Base-by-base conservation (phyloP, 92 coral and sea anemone species). In the Epizoanthus scotinus region DNA sequence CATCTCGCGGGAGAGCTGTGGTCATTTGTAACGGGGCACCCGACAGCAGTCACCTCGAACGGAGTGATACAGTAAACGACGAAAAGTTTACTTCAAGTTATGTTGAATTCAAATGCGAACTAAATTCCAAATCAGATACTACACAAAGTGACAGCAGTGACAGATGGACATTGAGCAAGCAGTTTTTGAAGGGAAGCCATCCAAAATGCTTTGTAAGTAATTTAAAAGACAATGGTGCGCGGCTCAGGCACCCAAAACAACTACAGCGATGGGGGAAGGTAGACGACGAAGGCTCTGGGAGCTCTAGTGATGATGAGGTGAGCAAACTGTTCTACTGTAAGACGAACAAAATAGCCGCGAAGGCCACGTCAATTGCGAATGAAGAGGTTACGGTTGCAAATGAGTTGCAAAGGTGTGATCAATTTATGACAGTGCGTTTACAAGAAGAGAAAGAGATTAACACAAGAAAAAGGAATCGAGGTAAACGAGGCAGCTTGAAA, bases 291-390 rank as follows among this genome's bases (percentile, higher is more conserved):
- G 68, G 68, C 4, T 75, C 81, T 6, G 22, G 69, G 2, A 75
- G 81, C 22, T 75, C 81, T 0, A 75, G 81, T 15, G 81, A 75
- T 22, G 81, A 75, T 21, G 81, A 75, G 60, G 81, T 75, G n/a
- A 75, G 81, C 21, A 75, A 75, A 75, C 15, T 75, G 20, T 75
- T 75, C 61, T 75, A 36, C 38, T 75, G 81, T 24, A 58, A 75
- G 68, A 12, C 68, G 38, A 75, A 75, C 81, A 75, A 75, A 75
- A 59, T 58, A 6, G 36, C 81, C 7, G 36, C 47, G 26, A 68
- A 75, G 54, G 20, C 38, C 13, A 40, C 34, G 57, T 47, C 63
- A 17, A n/a, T 44, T 60, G 38, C 20, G 57, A 54, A 60, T 8
- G 27, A 75, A 34, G 52, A 10, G 12, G n/a, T 28, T 31, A 19